Evolutionary conservation across 2,797 vertebrate species (phyloP).

Genomic region (Chaetodon trifasciatus): DNA sequence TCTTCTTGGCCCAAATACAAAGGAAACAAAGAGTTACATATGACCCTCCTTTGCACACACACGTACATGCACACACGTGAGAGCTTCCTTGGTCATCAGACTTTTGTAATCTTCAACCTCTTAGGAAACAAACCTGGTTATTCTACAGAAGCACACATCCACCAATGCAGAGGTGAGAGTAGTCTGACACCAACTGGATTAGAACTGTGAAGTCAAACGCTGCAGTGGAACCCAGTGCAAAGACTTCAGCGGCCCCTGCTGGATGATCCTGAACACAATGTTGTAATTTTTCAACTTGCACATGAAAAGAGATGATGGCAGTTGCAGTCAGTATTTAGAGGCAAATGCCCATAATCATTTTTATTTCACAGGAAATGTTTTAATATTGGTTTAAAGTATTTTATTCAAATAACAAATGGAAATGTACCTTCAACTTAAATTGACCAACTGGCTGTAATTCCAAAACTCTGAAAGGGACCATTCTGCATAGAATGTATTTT

Average conservation of each 20-base stretch:
- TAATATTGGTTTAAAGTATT: neutral
- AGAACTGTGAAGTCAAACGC: neutral
- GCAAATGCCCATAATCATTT: neutral
- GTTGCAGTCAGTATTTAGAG: neutral
- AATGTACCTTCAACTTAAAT: neutral
- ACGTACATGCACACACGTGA: neutral
- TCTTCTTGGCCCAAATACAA: conserved; percentile 61
- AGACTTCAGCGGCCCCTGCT: conserved; percentile 64
- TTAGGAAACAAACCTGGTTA: neutral
- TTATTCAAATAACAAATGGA: neutral
- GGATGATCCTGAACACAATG: conserved; percentile 22
- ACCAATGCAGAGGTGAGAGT: neutral
- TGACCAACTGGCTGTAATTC: no score
- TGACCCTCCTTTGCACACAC: neutral
- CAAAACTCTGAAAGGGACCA: neutral
- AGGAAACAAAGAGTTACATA: conserved; percentile 19
- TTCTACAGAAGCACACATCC: neutral
- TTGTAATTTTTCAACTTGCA: neutral
- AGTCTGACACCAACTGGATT: neutral
- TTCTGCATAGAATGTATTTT: neutral
- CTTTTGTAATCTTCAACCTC: conserved; percentile 3
- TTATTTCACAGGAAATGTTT: neutral
- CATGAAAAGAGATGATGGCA: neutral
- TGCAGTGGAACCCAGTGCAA: neutral
- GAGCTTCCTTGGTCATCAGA: neutral